Evolutionary conservation across 2,113 vertebrate genomes (phyloP), one percentile per base, ranked within the genome.

Genomic region (Platichthys flesus): DNA sequence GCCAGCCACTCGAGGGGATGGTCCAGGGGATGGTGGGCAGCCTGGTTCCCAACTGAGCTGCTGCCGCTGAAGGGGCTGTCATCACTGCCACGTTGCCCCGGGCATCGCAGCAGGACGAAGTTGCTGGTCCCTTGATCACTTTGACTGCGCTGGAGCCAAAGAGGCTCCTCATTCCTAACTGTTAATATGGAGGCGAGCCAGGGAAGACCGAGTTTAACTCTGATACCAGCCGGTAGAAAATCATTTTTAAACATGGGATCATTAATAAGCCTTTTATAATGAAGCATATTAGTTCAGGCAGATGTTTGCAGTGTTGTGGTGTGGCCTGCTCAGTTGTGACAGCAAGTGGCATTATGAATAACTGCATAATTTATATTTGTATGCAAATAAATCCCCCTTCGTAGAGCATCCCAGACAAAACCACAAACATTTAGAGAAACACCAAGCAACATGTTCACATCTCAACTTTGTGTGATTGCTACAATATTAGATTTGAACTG

Each of bases 41-140:
- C 77, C 64, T 62, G 69, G 78, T 76, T 77, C 78, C 88, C 87
- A 90, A 89, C 88, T 92, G 92, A 69, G 63, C 69, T 81, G 78
- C 71, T 13, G 83, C 79, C 79, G 58, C 47, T 51, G 16, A 79
- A 75, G 80, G 84, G 76, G 75, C 52, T 74, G 79, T 83, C 81
- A 78, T 81, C 83, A 67, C 67, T 14, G 58, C 78, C 67, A 77
- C 74, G 77, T 82, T 47, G 78, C 91, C 76, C 65, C 37, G 52
- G 80, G 91, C 89, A 55, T 24, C 58, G 12, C 52, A 72, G 84
- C 83, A 85, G 71, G 57, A 86, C 81, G 3, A 8, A 68, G 81
- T 65, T 20, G 20, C 66, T 61, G 73, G 80, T 91, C 75, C 74
- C 77, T 78, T 78, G 85, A 90, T 84, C 71, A 9, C 79, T 75